These are phyloP conservation scores for Drosophila lacteicornis DNA, from an alignment of 1,140 invertebrate genomes.

Conservation along the genomic window DNA sequence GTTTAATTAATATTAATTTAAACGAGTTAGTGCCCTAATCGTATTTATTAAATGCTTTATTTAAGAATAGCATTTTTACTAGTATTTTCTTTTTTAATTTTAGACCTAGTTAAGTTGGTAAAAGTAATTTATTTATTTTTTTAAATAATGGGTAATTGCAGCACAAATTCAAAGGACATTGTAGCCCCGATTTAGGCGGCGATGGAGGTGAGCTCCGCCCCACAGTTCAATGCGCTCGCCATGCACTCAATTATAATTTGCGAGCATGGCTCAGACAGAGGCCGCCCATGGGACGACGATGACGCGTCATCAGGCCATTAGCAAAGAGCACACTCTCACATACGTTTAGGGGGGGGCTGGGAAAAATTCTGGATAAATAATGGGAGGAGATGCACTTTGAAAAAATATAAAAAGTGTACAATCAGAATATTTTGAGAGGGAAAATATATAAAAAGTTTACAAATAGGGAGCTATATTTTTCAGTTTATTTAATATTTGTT, in stretches of 20 bases:
- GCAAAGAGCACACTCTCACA: constrained; percentile 54
- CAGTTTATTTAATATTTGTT: not conserved
- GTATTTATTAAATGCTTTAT: not conserved
- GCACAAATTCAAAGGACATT: not conserved
- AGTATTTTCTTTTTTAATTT: too few relatives aligned
- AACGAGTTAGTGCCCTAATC: too few relatives aligned
- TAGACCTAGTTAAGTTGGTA: too few relatives aligned
- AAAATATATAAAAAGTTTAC: not conserved
- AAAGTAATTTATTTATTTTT: not conserved
- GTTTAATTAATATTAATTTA: too few relatives aligned
- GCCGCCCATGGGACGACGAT: constrained; percentile 40
- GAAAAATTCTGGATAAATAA: not conserved
- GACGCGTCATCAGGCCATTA: constrained; percentile 62
- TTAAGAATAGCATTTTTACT: not conserved
- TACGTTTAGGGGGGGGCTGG: not conserved
- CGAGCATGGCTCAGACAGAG: constrained; percentile 54
- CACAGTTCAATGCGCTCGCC: constrained; percentile 74
- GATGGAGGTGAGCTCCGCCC: not conserved
- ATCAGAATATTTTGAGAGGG: too few relatives aligned
- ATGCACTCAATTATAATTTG: constrained; percentile 81
- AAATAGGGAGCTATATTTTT: not conserved
- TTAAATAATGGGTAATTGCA: not conserved
- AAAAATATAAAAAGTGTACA: not conserved
- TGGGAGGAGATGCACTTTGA: not conserved
- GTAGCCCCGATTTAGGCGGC: not conserved